These are phyloP conservation scores for Polypterus bichir DNA, from an alignment of 2,113 vertebrate species.

Conservation along the genomic window DNA sequence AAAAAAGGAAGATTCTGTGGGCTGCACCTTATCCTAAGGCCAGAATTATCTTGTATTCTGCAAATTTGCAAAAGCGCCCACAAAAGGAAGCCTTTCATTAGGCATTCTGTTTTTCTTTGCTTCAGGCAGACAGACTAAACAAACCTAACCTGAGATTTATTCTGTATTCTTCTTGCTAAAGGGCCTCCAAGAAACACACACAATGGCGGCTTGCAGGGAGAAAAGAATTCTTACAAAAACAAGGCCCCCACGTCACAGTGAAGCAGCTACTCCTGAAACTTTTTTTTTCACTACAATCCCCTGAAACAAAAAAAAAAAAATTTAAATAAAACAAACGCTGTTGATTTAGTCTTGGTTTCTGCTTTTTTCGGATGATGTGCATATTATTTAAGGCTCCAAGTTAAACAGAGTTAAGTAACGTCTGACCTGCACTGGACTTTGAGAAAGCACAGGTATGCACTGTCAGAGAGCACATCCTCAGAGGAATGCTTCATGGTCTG, in stretches of 20 bases:
- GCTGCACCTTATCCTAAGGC: neutral
- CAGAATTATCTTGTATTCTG: slow-evolving; percentile 38
- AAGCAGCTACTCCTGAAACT: slow-evolving; percentile 44
- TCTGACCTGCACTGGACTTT: slow-evolving; percentile 37
- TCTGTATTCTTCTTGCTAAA: slow-evolving; percentile 37
- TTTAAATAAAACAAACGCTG: slow-evolving; percentile 37
- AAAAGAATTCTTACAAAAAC: slow-evolving; percentile 79
- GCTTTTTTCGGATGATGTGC: slow-evolving; percentile 51
- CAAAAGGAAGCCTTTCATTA: slow-evolving; percentile 66
- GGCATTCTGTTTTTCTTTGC: slow-evolving; percentile 57
- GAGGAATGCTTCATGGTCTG: too few relatives aligned
- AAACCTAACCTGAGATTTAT: slow-evolving; percentile 54
- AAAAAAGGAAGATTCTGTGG: too few relatives aligned
- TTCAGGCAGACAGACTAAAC: slow-evolving; percentile 60
- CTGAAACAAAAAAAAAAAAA: slow-evolving; percentile 22
- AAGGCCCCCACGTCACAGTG: slow-evolving; percentile 35
- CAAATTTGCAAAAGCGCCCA: slow-evolving; percentile 42
- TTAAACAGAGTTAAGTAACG: slow-evolving; percentile 55
- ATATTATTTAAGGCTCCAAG: slow-evolving; percentile 44
- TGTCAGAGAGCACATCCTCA: too few relatives aligned
- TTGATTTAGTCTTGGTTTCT: slow-evolving; percentile 66
- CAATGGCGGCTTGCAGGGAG: slow-evolving; percentile 51
- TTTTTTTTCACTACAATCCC: slow-evolving; percentile 50
- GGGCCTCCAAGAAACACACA: slow-evolving; percentile 70
- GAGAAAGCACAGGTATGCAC: slow-evolving; percentile 12